Evolutionary conservation across 2,888 invertebrate species (phyloP), one percentile per base, ranked within the genome.

Genomic region (Parnassius apollo): DNA sequence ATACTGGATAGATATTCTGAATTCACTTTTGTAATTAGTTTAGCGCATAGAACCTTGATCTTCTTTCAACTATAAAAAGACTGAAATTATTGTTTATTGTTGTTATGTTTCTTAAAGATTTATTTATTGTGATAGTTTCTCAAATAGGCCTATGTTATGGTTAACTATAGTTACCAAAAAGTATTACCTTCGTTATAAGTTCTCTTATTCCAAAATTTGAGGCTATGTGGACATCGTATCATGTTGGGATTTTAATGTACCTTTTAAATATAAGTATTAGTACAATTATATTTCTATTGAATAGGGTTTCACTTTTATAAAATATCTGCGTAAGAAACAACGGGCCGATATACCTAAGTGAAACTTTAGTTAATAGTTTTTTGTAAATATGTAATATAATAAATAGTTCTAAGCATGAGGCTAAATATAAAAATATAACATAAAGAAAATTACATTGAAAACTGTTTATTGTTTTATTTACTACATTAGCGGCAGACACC

Each of bases 151-250:
- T 83, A 80, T 79, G 75, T 78, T 75, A 78, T 78, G 81, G 80
- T 77, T 83, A 82, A 89, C 88, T 84, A 86, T 82, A 90, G 91
- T 91, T 91, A 91, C 91, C 91, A 83, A 80, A 81, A 88, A 90
- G 90, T 91, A 91, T 91, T 91, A 91, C 89, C 89, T 78, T 83
- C 71, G 72, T 75, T 76, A 75, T 85, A 85, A 81, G 80, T 80
- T 80, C 66, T 71, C 78, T 75, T 68, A 68, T 77, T 81, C 85
- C 83, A 85, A 90, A 89, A 79, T 80, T 66, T 74, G 75, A 77
- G 86, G 86, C 86, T 88, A 86, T 87, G 85, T 83, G 69, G 76
- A 75, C 70, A 71, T 74, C 70, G 71, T 73, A 78, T 70, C 70
- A 79, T 73, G 74, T 81, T 80, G 70, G 77, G 71, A 65, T 66